Evolutionary conservation across 2,888 invertebrate genomes (phyloP), one percentile per base, ranked within the genome.

Genomic region (Xanthorhoe spadicearia): DNA sequence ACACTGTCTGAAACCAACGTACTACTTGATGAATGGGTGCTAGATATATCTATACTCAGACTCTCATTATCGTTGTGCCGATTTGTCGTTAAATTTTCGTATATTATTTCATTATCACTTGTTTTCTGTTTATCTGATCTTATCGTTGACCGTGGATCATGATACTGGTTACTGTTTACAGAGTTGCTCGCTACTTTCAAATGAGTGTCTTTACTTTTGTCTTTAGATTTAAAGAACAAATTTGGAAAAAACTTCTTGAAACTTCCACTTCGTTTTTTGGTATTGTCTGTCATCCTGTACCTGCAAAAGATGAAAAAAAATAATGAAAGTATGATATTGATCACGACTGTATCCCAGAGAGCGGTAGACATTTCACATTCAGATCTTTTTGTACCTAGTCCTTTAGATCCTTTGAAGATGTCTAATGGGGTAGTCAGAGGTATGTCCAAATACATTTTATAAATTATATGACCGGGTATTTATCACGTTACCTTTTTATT

Each of bases 171-270:
- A 68, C 78, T 78, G 70, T 77, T 80, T 55, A 73, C 66, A 32
- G 79, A 71, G 60, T 83, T 80, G 69, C 84, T 83, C n/a, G 56
- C 61, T 69, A 59, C 61, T 77, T 82, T 83, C 10, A 71, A 54
- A 61, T 67, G 74, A 1, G 70, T 68, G 59, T 77, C 75, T 73
- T 76, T 80, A 63, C 69, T 74, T 78, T 89, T 90, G 53, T 87
- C 85, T 75, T 87, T 91, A 5, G 84, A 81, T 77, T 88, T 90
- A 69, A 87, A 89, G 74, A 92, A 92, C 52, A 90, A 70, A 70
- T 78, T 87, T 13, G 91, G 89, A 68, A 92, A 88, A 70, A 91
- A 78, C 78, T 86, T 91, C 1, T 88, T 83, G 70, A 92, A 91
- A 74, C 90, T 91, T 46, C 82, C 89, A 48, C 81, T 78, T 17